A percentile compares a stretch with the other conserved stretches of the same genome.
Evolutionary conservation across 2,797 vertebrate species (phyloP).

Genomic region (Merluccius polli): DNA sequence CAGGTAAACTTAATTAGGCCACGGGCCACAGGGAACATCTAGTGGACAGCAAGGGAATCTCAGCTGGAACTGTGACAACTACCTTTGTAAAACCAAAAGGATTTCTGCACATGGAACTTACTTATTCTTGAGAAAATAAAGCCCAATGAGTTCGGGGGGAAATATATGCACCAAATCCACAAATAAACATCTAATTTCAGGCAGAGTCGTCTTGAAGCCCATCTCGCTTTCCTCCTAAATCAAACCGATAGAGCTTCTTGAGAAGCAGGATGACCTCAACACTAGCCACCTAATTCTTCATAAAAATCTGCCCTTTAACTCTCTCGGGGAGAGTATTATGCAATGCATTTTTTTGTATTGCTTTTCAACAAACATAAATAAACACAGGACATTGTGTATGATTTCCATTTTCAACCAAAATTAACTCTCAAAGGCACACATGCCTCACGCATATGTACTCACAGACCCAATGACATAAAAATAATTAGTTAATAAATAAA

Average conservation of each 20-base stretch:
- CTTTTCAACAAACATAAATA: neutral
- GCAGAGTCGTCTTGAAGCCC: neutral
- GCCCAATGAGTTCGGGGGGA: neutral
- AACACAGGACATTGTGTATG: neutral
- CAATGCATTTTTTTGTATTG: neutral
- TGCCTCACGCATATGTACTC: neutral
- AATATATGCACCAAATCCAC: neutral
- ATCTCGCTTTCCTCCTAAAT: neutral
- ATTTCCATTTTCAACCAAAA: neutral
- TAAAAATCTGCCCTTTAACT: neutral
- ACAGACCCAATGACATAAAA: neutral
- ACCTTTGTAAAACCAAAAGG: neutral
- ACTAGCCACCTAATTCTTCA: neutral
- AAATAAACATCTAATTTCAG: neutral
- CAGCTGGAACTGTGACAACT: too few relatives aligned
- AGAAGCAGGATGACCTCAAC: neutral
- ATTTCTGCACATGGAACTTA: neutral
- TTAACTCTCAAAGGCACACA: too few relatives aligned
- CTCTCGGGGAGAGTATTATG: neutral
- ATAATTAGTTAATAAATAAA: neutral
- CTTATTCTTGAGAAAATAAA: neutral
- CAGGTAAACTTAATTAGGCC: too few relatives aligned
- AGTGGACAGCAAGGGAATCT: too few relatives aligned
- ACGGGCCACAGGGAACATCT: too few relatives aligned
- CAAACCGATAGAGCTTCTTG: constrained; percentile 3